A percentile compares a stretch with the other conserved stretches of the same genome.
These are phyloP conservation scores for Notiomystis cincta DNA, from an alignment of 2,113 vertebrate genomes.

Conservation along the genomic window DNA sequence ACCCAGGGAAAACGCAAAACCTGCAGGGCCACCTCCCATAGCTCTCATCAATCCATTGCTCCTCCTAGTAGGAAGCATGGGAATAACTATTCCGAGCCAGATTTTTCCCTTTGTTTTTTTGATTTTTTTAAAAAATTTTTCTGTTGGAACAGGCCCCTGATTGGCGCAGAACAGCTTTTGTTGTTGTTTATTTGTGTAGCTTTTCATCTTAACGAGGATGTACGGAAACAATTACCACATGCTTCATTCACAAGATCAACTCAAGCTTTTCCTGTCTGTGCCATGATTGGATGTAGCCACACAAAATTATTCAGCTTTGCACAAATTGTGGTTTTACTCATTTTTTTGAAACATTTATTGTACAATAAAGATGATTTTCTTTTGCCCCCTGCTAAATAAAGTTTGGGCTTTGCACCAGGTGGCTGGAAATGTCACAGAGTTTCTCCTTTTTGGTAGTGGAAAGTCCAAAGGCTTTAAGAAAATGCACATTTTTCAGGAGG, in stretches of 20 bases:
- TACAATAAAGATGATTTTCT: background rate
- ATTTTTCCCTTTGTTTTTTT: background rate
- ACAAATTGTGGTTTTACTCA: background rate
- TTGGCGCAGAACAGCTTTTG: slow-evolving; percentile 5
- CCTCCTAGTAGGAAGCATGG: slow-evolving; percentile 12
- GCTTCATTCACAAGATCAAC: slow-evolving; percentile 62
- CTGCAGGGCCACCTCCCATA: fast-evolving
- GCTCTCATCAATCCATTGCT: background rate
- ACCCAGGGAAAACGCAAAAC: background rate
- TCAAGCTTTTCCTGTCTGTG: slow-evolving; percentile 42
- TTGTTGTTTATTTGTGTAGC: slow-evolving; percentile 68
- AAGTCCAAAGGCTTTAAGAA: background rate
- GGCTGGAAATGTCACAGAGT: background rate
- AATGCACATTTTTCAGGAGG: slow-evolving; percentile 23
- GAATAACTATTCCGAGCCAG: background rate
- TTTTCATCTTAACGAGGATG: slow-evolving; percentile 63
- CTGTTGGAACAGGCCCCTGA: background rate
- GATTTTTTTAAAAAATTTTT: background rate
- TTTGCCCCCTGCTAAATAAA: background rate
- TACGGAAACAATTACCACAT: slow-evolving; percentile 67
- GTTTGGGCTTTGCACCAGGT: background rate
- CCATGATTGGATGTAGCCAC: background rate
- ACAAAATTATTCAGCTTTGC: background rate
- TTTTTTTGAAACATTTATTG: background rate
- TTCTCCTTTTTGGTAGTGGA: background rate